Base-by-base conservation (phyloP, 2,888 invertebrate species). In the Notodonta dromedarius region DNA sequence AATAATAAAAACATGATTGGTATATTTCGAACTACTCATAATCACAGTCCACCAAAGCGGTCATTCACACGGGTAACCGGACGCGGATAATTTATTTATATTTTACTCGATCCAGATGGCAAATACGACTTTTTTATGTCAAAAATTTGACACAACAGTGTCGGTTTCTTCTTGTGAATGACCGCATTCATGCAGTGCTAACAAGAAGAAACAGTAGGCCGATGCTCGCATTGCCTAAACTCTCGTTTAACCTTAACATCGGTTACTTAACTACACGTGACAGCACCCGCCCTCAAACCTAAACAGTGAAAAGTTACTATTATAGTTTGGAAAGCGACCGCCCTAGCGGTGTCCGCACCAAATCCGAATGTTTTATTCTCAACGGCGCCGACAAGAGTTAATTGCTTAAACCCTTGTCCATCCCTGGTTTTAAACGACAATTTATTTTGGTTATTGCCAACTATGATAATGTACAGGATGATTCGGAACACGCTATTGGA, bases 341-440 rank as follows among this genome's bases (percentile, higher is more conserved):
- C 66, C 62, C 67, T 72, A 74, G 74, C 68, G 63, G 73, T 77
- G 80, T 76, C 77, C 57, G 79, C 71, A 71, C 79, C 78, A 82
- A 86, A 86, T 88, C 84, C 82, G 80, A 86, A 86, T 84, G 86
- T 87, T 90, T 91, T 91, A 93, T 93, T 93, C 92, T 92, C 92
- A 88, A 88, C 84, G 83, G 81, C 82, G 77, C 68, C 73, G 73
- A 83, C 84, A 81, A 75, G 73, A 84, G 85, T 90, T 93, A 93
- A 93, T 93, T 91, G 90, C 85, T 83, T 85, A 84, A 84, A 92
- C 93, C 93, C 92, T 92, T 84, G 90, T 93, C 91, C 82, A 83
- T 85, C 85, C 89, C 85, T 86, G 85, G 86, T 88, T 89, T 84
- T 87, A 89, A 88, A 84, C 80, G 90, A 90, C 88, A 90, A 90